Evolutionary conservation across 2,888 invertebrate genomes (phyloP).

Genomic region (Drosophila testacea): DNA sequence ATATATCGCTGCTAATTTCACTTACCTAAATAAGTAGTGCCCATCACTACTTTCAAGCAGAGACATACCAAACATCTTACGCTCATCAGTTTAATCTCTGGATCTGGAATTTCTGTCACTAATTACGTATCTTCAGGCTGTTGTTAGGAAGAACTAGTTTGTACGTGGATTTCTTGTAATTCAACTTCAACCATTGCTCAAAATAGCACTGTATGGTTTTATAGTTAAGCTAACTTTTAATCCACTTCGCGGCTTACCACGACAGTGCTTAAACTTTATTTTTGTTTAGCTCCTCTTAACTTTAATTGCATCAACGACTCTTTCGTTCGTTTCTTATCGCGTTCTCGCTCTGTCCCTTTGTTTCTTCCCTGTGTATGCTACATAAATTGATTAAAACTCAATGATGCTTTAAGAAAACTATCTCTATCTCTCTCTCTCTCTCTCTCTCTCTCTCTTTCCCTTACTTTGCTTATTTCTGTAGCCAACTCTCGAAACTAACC

Average conservation of each 20-base stretch:
- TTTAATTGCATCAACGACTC: conserved; percentile 52
- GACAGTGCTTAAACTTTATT: conserved; percentile 46
- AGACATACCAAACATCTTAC: too few species aligned
- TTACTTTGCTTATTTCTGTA: conserved; percentile 25
- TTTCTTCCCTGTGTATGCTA: conserved; percentile 16
- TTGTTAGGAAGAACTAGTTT: background rate
- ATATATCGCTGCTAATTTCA: conserved; percentile 1
- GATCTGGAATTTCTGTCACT: background rate
- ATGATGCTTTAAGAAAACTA: conserved; percentile 52
- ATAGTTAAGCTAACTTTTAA: conserved; percentile 42
- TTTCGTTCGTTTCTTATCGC: conserved; percentile 6
- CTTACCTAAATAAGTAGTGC: too few species aligned
- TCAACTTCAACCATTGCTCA: conserved; percentile 37
- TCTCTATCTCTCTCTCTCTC: conserved; percentile 16
- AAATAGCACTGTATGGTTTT: conserved; percentile 20
- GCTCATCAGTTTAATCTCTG: background rate
- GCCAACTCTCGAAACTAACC: conserved; percentile 45
- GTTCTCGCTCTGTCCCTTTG: conserved; percentile 4
- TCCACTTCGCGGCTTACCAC: conserved; percentile 47
- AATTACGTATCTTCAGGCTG: conserved; percentile 9
- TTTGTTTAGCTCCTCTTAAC: conserved; percentile 50
- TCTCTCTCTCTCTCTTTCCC: conserved; percentile 22
- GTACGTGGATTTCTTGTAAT: conserved; percentile 11
- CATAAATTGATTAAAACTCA: conserved; percentile 72
- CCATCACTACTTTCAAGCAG: too few species aligned